Base-by-base conservation (phyloP, 2,888 invertebrate genomes). In the Caenorhabditis drosophilae region DNA sequence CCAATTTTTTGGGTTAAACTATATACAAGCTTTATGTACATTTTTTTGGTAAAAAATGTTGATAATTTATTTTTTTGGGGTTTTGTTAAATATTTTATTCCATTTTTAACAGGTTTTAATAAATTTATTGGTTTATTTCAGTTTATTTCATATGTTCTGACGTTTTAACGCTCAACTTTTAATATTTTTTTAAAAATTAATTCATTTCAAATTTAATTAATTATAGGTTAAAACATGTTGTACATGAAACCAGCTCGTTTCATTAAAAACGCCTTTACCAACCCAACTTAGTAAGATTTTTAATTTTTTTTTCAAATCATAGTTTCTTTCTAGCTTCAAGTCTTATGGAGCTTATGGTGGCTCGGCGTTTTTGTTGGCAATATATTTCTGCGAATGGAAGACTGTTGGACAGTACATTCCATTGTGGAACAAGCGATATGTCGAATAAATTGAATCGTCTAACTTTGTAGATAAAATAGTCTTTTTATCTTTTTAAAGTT, bases 1-100 rank as follows among this genome's bases (percentile, higher is more conserved):
- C 96, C 87, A 99, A 99, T 86, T 98, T 99, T 86, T 95, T 99
- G 87, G 98, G 98, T 77, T 94, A 88, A 84, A 50, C 38, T 23
- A 11, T 40, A 12, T 18, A 12, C 49, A 46, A 47, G 54, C 46
- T 48, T 54, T 52, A 49, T 36, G 18, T 18, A 44, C 18, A 25
- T n/a, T 7, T 15, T 25, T 22, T 20, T 11, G 15, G 44, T 15
- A 51, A 23, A 23, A 25, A 31, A 31, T 31, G 6, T 31, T 9
- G 6, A 31, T 51, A 42, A 41, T 41, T 41, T 41, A 41, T 41
- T 41, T 23, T 20, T 15, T 36, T 49, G 49, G 22, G 35, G 20
- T 38, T 35, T 27, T 34, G 11, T 4, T 35, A 4, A 4, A 36
- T 35, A 18, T 18, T 27, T 26, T 25, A 46, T 25, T 15, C 4